A percentile compares a stretch with the other conserved stretches of the same genome.
Conservation (phyloP, 2,888 invertebrate species). For the Ommatoiulus sabulosus region DNA sequence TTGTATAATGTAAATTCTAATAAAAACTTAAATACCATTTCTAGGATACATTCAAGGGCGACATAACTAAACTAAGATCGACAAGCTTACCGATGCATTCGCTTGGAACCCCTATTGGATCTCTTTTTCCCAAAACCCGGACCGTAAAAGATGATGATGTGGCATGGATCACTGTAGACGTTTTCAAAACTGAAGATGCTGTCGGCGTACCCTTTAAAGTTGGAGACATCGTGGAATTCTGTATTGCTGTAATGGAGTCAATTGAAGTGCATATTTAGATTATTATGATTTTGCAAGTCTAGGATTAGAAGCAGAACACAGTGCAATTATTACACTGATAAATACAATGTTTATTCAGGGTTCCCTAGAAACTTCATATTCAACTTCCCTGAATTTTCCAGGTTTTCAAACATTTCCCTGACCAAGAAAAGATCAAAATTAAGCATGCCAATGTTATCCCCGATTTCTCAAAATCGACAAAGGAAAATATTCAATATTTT, state of each 20-base stretch:
- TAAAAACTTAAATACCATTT: no score
- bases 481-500: no score
- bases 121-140: conserved; percentile 49
- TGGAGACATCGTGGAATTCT: neutral
- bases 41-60: neutral
- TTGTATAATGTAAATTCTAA: no score
- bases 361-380: no score
- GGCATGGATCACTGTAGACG: conserved; percentile 54
- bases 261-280: neutral
- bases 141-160: conserved; percentile 57
- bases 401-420: no score
- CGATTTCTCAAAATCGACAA: no score
- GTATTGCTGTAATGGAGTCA: neutral
- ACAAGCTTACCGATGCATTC: conserved; percentile 51
- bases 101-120: conserved; percentile 54
- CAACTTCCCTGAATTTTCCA: no score
- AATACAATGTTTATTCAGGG: no score
- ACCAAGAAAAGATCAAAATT: no score
- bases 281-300: neutral
- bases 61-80: neutral
- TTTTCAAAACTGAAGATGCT: neutral
- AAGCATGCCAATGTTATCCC: no score
- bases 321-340: no score
- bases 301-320: neutral
- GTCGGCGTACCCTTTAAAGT: neutral